A percentile compares a stretch with the other conserved stretches of the same genome.
These are phyloP conservation scores for Cantharis flavilabris DNA, from an alignment of 2,888 invertebrate genomes.

Conservation along the genomic window DNA sequence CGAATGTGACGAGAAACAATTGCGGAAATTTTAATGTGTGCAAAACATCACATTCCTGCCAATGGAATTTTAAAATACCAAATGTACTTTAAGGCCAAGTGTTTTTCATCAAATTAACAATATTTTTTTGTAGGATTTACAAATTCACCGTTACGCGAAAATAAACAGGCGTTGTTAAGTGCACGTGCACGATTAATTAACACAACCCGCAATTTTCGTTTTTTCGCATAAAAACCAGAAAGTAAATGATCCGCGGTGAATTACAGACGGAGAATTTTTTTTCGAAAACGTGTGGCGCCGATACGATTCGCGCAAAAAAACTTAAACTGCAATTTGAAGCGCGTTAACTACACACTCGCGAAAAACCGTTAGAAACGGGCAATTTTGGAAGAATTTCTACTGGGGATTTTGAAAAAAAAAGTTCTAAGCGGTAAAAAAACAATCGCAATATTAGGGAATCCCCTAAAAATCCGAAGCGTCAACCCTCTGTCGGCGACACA, in stretches of 20 bases:
- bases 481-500: not conserved
- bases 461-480: not conserved
- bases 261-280: not conserved
- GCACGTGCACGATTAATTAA: not conserved
- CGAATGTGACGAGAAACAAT: slow-evolving; percentile 6
- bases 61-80: slow-evolving; percentile 16
- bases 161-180: not conserved
- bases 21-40: slow-evolving; percentile 6
- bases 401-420: too few species aligned
- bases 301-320: not conserved
- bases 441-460: too few species aligned
- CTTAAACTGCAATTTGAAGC: not conserved
- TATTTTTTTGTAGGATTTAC: not conserved
- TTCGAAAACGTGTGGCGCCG: not conserved
- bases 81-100: slow-evolving; percentile 11
- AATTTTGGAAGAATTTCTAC: not conserved
- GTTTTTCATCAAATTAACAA: not conserved
- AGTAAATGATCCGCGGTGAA: not conserved
- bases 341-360: not conserved
- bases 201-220: not conserved
- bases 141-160: not conserved
- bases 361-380: not conserved
- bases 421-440: too few species aligned
- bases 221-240: not conserved
- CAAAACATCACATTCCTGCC: slow-evolving; percentile 11